A percentile compares a stretch with the other conserved stretches of the same genome.
phyloP scores from a whole-genome alignment of 2,888 invertebrate species.

The Celastrina argiolus region DNA sequence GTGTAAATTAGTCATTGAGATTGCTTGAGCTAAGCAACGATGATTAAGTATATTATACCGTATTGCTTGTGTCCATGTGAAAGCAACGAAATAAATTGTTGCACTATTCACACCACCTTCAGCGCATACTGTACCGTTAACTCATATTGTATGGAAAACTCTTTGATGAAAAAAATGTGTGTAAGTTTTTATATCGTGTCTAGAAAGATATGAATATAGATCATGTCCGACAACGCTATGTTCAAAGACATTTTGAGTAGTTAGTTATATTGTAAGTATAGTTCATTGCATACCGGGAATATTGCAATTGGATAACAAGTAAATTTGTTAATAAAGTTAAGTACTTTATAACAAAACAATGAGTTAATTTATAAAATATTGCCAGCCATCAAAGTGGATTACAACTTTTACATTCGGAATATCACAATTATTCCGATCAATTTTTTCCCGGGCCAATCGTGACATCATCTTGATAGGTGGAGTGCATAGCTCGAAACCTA shows the following conservation, averaged over 20 bases:
- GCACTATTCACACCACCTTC: not conserved
- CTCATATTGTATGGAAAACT: not conserved
- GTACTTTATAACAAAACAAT: not conserved
- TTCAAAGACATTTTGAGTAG: not conserved
- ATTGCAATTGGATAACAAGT: not conserved
- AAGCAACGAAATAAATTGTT: not conserved
- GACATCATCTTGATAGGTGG: constrained; percentile 57
- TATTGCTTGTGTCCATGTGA: not conserved
- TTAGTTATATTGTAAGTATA: not conserved
- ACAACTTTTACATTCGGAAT: constrained; percentile 41
- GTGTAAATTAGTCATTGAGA: constrained; percentile 12
- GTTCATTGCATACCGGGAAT: not conserved
- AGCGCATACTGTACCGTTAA: not conserved
- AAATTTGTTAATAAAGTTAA: too few relatives aligned
- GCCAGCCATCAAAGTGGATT: constrained; percentile 18
- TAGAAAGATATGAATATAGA: not conserved
- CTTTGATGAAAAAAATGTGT: not conserved
- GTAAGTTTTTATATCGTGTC: not conserved
- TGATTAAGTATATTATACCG: not conserved
- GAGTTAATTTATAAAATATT: constrained; percentile 17
- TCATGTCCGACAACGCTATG: not conserved
- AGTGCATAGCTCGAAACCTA: constrained; percentile 61
- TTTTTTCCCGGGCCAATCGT: constrained; percentile 53
- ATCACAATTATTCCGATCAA: constrained; percentile 65
- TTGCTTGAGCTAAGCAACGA: not conserved